Conservation (phyloP, 2,888 invertebrate genomes). For the Xestia ashworthii region DNA sequence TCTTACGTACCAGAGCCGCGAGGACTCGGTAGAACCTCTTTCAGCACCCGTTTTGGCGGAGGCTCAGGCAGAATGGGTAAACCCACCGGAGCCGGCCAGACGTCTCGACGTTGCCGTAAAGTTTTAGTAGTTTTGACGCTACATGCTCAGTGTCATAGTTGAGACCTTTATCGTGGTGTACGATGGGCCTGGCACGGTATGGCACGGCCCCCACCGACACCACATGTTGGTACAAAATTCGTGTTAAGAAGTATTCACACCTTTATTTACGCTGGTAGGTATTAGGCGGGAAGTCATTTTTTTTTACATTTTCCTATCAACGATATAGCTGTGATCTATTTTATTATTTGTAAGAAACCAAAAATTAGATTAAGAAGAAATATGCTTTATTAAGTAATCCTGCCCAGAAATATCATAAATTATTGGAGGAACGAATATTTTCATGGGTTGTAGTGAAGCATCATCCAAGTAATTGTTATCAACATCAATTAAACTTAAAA, state of each 20-base stretch:
- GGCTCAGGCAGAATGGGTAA: conserved; percentile 63
- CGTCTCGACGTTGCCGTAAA: conserved; percentile 78
- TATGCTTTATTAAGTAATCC: neutral
- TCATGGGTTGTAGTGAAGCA: neutral
- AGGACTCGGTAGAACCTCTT: conserved; percentile 65
- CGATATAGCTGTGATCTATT: no score
- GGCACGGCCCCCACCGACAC: conserved; percentile 86
- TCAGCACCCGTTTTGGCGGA: conserved; percentile 77
- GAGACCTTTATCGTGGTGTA: conserved; percentile 82
- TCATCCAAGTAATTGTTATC: neutral
- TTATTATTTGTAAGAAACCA: neutral
- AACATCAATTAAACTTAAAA: neutral
- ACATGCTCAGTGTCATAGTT: conserved; percentile 86
- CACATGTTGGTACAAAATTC: conserved; percentile 82
- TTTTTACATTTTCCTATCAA: neutral
- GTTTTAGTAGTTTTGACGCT: conserved; percentile 88
- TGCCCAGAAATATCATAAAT: neutral
- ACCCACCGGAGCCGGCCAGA: conserved; percentile 70
- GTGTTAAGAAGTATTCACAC: conserved; percentile 81
- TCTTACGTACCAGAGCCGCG: conserved; percentile 76
- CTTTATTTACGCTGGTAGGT: conserved; percentile 34
- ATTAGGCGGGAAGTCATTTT: neutral
- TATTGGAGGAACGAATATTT: neutral
- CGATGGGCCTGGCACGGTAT: conserved; percentile 86
- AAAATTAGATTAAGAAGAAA: no score